Conservation (phyloP, 2,888 invertebrate species). For the Melinopterus prodromus region DNA sequence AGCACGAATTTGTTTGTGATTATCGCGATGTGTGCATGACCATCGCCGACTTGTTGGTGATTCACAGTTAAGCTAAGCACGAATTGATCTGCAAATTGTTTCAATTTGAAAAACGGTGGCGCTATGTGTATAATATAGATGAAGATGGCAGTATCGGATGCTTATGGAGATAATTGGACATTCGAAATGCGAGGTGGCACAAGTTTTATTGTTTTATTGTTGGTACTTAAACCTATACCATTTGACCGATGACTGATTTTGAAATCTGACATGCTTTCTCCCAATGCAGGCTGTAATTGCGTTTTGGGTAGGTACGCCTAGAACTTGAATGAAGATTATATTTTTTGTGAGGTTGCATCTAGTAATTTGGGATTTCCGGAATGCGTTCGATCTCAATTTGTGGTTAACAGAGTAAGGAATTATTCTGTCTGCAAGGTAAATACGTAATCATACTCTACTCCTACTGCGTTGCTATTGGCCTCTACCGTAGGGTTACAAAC, state of each 20-base stretch:
- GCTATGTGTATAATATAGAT: not conserved
- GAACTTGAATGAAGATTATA: not conserved
- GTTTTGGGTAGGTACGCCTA: not conserved
- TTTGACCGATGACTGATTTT: not conserved
- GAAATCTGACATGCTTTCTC: not conserved
- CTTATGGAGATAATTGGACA: conserved; percentile 9
- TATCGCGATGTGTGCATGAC: conserved; percentile 10
- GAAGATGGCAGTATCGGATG: not conserved
- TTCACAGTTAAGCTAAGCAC: not conserved
- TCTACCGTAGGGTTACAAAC: too few relatives aligned
- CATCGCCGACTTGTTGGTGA: not conserved
- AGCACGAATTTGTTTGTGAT: conserved; percentile 35
- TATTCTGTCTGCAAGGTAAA: too few relatives aligned
- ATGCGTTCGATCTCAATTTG: too few relatives aligned
- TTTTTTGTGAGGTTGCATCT: not conserved
- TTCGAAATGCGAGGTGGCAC: not conserved
- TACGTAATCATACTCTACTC: too few relatives aligned
- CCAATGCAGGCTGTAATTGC: not conserved
- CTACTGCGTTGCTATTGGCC: too few relatives aligned
- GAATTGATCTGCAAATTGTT: not conserved
- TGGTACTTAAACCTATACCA: not conserved
- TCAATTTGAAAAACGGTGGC: not conserved
- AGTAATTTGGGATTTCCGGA: too few relatives aligned
- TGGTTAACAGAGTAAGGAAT: too few relatives aligned
- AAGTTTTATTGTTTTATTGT: not conserved